Evolutionary conservation across 2,113 vertebrate species (phyloP).

Genomic region (Chaetops frenatus): DNA sequence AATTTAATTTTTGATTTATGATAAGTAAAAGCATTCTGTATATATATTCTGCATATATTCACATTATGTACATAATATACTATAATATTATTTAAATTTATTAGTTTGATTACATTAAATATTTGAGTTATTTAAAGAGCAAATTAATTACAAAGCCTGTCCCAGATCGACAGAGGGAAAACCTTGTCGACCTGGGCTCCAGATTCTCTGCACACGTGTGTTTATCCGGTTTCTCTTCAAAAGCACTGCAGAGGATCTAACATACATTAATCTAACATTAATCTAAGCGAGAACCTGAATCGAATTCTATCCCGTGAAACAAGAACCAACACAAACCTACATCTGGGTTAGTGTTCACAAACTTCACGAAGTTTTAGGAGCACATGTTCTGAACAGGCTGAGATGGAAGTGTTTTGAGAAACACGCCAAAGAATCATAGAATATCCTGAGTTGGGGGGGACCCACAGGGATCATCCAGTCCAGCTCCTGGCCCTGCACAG

Average conservation of each 20-base stretch:
- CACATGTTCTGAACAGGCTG: background rate
- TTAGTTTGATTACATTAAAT: background rate
- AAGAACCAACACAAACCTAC: background rate
- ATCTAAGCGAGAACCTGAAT: background rate
- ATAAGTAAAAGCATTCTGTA: background rate
- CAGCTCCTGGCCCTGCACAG: background rate
- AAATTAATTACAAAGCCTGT: background rate
- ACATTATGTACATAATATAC: background rate
- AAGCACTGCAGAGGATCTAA: background rate
- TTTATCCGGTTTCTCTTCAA: background rate
- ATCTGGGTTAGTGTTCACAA: background rate
- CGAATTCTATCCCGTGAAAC: background rate
- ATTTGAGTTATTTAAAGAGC: background rate
- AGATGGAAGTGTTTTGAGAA: background rate
- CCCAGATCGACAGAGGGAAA: background rate
- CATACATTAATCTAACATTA: background rate
- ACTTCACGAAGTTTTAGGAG: background rate
- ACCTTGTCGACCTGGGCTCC: background rate
- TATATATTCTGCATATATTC: background rate
- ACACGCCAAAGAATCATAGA: background rate
- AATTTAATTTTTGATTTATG: no score
- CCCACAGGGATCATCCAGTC: rapidly evolving
- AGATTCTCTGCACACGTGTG: background rate
- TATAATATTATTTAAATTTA: background rate
- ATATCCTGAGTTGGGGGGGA: no score